Evolutionary conservation across 2,888 invertebrate species (phyloP).

Genomic region (Trypoxylon attenuatum): DNA sequence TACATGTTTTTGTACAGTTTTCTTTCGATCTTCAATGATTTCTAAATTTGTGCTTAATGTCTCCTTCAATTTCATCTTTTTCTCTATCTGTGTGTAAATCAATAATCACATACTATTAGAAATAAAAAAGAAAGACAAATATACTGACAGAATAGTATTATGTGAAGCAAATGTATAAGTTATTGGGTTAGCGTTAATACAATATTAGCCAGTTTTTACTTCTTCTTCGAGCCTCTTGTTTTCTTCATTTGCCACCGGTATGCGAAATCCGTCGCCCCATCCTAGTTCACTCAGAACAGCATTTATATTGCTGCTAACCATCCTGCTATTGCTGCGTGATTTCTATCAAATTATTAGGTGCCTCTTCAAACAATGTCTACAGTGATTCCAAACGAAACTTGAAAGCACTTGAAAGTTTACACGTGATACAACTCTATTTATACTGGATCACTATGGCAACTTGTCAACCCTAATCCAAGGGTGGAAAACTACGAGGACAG

Average conservation of each 20-base stretch:
- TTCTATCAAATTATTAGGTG: background rate
- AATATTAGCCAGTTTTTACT: conserved; percentile 65
- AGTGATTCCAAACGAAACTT: no score
- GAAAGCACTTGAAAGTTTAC: no score
- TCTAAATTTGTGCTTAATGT: conserved; percentile 75
- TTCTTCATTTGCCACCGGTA: conserved; percentile 86
- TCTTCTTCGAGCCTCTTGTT: conserved; percentile 79
- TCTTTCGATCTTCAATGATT: conserved; percentile 72
- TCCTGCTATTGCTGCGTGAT: conserved; percentile 35
- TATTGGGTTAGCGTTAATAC: no score
- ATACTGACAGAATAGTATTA: no score
- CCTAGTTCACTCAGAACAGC: conserved; percentile 83
- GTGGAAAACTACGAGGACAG: no score
- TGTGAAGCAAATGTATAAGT: no score
- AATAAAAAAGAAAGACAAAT: no score
- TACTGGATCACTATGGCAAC: no score
- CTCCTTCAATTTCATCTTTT: conserved; percentile 75
- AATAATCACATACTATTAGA: background rate
- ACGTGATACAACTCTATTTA: no score
- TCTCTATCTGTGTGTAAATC: conserved; percentile 71
- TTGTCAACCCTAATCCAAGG: no score
- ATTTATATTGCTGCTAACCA: conserved; percentile 77
- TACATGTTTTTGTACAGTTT: conserved; percentile 75
- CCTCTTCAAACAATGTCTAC: background rate
- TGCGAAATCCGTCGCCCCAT: conserved; percentile 85